Base-by-base conservation (phyloP, 1,140 invertebrate genomes). In the Anoplolepis gracilipes region DNA sequence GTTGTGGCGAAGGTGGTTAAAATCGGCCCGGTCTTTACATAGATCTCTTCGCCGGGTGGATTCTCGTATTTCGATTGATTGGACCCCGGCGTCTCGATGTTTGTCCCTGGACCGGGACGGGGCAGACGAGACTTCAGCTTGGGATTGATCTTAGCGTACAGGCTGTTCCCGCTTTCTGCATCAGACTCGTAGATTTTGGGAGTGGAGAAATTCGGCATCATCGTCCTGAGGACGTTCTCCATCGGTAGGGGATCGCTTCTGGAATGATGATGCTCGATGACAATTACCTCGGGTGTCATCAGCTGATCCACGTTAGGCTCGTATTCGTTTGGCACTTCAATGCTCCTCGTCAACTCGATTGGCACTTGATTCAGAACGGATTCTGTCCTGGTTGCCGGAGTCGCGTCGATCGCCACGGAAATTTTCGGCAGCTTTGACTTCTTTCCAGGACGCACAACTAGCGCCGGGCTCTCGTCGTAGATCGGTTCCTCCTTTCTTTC, bases 401-500 rank as follows among this genome's bases (percentile, higher is more conserved):
- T 97, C 0, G 97, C 97, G 93, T 97, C 97, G 22, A 97, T 95
- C 0, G 96, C 97, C n/a, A 97, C 96, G 0, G 96, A 97, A 7
- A 97, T 96, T 93, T 97, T 97, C 57, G 96, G 96, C 0, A 95
- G 94, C 87, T 96, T 96, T 88, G 91, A 94, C 87, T 92, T 88
- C 92, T 93, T 93, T 64, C 94, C 94, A 39, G 95, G 95, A 53
- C 94, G 94, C 16, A 96, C 94, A 1, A 95, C 93, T 39, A 95
- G 85, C 7, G 95, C 94, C 1, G 95, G 95, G 70, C 90, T 94
- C 42, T 95, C 91, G 49, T 93, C 93, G 85, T 94, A 93, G 25
- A 94, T 92, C n/a, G 90, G 92, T 82, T 95, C 92, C 77, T 95
- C 77, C 46, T 92, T 85, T 89, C 93, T 90, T 87, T 94, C 85